Conservation (phyloP, 2,113 vertebrate genomes). For the Nematolebias whitei region DNA sequence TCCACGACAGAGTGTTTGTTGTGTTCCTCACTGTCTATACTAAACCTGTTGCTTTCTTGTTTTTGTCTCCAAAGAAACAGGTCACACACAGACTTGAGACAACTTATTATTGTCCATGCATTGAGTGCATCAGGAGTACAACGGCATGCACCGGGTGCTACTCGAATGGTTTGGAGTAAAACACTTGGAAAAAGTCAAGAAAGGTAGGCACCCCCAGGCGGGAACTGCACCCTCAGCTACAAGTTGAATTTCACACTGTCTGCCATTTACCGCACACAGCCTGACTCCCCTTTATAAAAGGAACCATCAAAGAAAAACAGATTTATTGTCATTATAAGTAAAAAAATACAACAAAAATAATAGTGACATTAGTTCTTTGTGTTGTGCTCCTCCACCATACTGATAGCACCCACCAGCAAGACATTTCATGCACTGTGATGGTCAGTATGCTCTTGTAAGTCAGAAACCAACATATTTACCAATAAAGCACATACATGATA, state of each 20-base stretch:
- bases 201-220: constrained; percentile 70
- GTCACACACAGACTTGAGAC: constrained; percentile 68
- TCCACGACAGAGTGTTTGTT: constrained; percentile 55
- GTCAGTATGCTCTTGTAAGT: constrained; percentile 67
- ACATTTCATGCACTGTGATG: constrained; percentile 81
- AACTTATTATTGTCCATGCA: constrained; percentile 71
- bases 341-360: constrained; percentile 12
- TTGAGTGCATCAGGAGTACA: constrained; percentile 74
- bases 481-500: constrained; percentile 70
- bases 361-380: constrained; percentile 36
- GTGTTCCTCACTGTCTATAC: constrained; percentile 64
- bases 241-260: constrained; percentile 34
- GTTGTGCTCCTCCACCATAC: constrained; percentile 81
- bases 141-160: constrained; percentile 77
- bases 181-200: constrained; percentile 54
- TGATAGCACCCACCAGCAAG: constrained; percentile 81
- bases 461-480: constrained; percentile 55
- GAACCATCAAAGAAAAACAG: constrained; percentile 25
- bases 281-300: constrained; percentile 7
- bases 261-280: constrained; percentile 27
- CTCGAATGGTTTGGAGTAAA: constrained; percentile 74
- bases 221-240: constrained; percentile 56
- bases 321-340: not conserved
- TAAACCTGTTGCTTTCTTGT: constrained; percentile 82
- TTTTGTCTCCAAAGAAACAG: constrained; percentile 77